Percentiles rank a stretch among this genome's conserved stretches.
Evolutionary conservation across 2,888 invertebrate species (phyloP).

Genomic region (Leucoma salicis): DNA sequence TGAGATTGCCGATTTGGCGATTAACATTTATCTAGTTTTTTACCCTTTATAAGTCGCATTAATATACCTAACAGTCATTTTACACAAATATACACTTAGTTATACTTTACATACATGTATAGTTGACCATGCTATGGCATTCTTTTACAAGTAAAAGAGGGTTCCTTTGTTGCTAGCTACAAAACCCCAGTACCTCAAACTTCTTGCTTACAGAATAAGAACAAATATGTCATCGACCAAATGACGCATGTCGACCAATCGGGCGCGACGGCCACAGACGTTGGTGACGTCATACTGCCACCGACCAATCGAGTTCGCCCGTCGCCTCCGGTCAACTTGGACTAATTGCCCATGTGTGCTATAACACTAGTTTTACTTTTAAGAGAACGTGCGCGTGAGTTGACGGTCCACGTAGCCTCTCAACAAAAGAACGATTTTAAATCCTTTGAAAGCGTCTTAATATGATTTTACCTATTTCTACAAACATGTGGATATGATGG

Average conservation of each 20-base stretch:
- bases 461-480: neutral
- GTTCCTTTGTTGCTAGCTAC: constrained; percentile 63
- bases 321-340: constrained; percentile 80
- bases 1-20: too few species aligned
- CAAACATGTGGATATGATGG: neutral
- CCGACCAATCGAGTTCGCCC: constrained; percentile 69
- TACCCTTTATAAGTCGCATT: too few species aligned
- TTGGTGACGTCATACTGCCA: constrained; percentile 72
- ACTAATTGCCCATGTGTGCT: constrained; percentile 82
- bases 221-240: constrained; percentile 81
- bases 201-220: constrained; percentile 79
- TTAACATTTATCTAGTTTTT: too few species aligned
- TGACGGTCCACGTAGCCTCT: constrained; percentile 38
- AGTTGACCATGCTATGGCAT: constrained; percentile 51
- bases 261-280: constrained; percentile 79
- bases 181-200: constrained; percentile 68
- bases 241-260: constrained; percentile 82
- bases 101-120: constrained; percentile 40
- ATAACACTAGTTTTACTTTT: constrained; percentile 71
- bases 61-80: too few species aligned
- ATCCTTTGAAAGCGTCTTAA: neutral
- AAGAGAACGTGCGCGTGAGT: constrained; percentile 73
- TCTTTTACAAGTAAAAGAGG: constrained; percentile 53
- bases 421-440: neutral
- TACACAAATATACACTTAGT: too few species aligned